Conservation (phyloP, 2,888 invertebrate species). For the Tribolium freemani region DNA sequence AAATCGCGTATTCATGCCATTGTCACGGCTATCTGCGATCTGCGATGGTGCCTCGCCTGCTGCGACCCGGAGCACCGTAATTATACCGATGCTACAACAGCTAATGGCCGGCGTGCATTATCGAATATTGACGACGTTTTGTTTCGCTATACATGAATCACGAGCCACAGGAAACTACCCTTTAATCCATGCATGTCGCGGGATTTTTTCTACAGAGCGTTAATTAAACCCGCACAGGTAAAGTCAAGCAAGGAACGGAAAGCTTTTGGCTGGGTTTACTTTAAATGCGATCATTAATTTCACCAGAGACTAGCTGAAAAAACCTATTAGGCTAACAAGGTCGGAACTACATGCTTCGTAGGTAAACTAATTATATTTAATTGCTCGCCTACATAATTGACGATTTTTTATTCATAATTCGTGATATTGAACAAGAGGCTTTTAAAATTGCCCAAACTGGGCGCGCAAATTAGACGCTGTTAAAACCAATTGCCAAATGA, state of each 20-base stretch:
- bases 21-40: constrained; percentile 37
- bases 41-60: constrained; percentile 37
- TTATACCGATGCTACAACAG: constrained; percentile 36
- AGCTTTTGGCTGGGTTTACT: constrained; percentile 18
- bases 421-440: neutral
- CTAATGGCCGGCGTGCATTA: constrained; percentile 34
- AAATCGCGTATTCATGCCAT: constrained; percentile 33
- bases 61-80: constrained; percentile 38
- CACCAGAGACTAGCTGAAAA: constrained; percentile 10
- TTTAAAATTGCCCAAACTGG: neutral
- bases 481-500: neutral
- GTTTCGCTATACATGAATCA: constrained; percentile 36
- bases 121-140: constrained; percentile 40
- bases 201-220: constrained; percentile 20
- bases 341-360: constrained; percentile 30
- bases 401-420: neutral
- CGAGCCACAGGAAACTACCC: constrained; percentile 37
- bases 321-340: constrained; percentile 37
- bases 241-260: constrained; percentile 4
- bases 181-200: constrained; percentile 31
- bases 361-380: constrained; percentile 43
- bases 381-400: constrained; percentile 33
- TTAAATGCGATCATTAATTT: constrained; percentile 28
- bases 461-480: neutral
- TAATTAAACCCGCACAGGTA: constrained; percentile 27